phyloP scores from a whole-genome alignment of 1,140 invertebrate genomes.

The Cotesia typhae region DNA sequence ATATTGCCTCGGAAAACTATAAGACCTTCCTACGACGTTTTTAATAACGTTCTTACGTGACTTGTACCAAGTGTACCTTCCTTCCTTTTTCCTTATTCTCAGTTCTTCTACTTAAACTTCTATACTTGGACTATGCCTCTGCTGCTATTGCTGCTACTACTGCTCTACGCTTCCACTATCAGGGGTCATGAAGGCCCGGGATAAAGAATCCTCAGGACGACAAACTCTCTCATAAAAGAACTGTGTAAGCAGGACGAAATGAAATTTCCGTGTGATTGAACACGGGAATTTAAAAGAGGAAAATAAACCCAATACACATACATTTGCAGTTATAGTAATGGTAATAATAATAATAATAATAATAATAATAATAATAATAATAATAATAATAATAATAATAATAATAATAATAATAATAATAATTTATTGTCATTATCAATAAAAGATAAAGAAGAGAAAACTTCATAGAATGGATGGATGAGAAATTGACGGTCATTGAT shows the following conservation, averaged over 20 bases:
- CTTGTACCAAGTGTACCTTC: conserved; percentile 32
- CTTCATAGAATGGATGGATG: neutral
- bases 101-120: neutral
- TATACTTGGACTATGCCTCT: no score
- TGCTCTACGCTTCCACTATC: conserved; percentile 21
- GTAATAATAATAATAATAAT: no score
- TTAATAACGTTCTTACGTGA: conserved; percentile 56
- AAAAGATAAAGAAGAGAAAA: no score
- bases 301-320: neutral
- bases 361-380: no score
- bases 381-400: no score
- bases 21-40: conserved; percentile 47
- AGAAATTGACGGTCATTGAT: conserved; percentile 9
- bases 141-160: no score
- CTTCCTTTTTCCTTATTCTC: neutral
- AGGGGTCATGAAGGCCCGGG: conserved; percentile 22
- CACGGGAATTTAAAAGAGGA: conserved; percentile 23
- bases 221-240: conserved; percentile 31
- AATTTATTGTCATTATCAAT: no score
- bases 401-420: no score
- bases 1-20: conserved; percentile 52
- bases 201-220: conserved; percentile 28
- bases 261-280: conserved; percentile 38
- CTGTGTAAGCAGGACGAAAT: conserved; percentile 39
- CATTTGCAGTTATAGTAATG: no score